Base-by-base conservation (phyloP, 2,113 vertebrate genomes). In the Stictonetta naevosa region DNA sequence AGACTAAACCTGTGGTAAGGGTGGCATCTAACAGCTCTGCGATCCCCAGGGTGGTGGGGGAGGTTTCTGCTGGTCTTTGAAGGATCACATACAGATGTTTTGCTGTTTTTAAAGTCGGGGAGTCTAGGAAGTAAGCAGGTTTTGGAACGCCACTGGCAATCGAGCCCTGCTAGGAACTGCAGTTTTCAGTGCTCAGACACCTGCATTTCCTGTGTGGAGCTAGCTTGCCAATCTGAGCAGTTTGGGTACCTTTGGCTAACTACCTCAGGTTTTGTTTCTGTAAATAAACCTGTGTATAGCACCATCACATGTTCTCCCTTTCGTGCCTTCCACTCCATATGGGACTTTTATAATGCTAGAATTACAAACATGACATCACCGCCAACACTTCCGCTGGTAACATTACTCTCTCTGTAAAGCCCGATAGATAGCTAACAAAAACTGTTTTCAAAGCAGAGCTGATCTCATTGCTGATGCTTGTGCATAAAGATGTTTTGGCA, bases 401-500 rank as follows among this genome's bases (percentile, higher is more conserved):
- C 33, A n/a, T 52, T 86, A 5, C 55, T 76, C 34, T 77, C 72
- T 90, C 55, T 83, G 50, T 86, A 79, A 94, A 80, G 40, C 60
- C 38, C 0, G 3, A 60, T 38, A 83, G 3, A 60, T 38, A 81
- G 56, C 64, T 83, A 88, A 94, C 59, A 94, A 93, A 93, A 93
- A 34, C 68, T 83, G n/a, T 86, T 93, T 94, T 90, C 82, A 94
- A 86, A 94, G 83, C 72, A 88, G 68, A 88, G 55, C 68, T 90
- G 85, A 95, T 93, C 72, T 92, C 75, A 86, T 72, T 83, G 55
- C 75, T 92, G 72, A 74, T 95, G 92, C 50, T 86, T 92, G 36
- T 64, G 34, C 83, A 81, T 80, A 60, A 80, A 92, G 90, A 94
- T 94, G 38, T 64, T 94, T 86, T 60, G 85, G 23, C 64, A 40